phyloP scores from a whole-genome alignment of 2,888 invertebrate species.

The Carabus problematicus region DNA sequence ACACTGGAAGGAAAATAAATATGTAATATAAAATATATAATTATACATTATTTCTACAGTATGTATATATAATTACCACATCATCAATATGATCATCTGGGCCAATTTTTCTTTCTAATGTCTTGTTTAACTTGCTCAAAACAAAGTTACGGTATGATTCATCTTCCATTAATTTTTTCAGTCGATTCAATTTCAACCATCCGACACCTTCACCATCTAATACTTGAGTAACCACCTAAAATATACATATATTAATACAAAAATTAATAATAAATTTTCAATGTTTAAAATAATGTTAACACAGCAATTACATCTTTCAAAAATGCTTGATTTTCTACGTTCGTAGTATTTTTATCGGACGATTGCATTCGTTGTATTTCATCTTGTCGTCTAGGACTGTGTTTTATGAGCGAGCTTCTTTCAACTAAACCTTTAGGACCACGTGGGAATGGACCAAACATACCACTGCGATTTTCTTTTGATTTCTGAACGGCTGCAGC shows the following conservation, averaged over 20 bases:
- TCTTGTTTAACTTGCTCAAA: constrained; percentile 92
- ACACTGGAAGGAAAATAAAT: constrained; percentile 67
- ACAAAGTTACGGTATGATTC: constrained; percentile 97
- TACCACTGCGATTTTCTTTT: constrained; percentile 60
- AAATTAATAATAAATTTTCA: background rate
- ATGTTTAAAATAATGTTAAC: constrained; percentile 6
- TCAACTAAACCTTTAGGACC: constrained; percentile 86
- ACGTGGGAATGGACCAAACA: constrained; percentile 79
- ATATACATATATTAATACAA: constrained; percentile 32
- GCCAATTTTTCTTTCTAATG: constrained; percentile 89
- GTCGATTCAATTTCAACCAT: constrained; percentile 91
- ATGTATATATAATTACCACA: constrained; percentile 87
- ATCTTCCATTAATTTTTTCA: constrained; percentile 97
- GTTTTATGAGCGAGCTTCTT: constrained; percentile 87
- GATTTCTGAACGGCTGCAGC: constrained; percentile 52
- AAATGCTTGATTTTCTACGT: constrained; percentile 92
- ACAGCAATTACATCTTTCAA: constrained; percentile 80
- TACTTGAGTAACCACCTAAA: constrained; percentile 79
- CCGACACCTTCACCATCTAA: constrained; percentile 94
- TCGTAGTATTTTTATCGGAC: constrained; percentile 75
- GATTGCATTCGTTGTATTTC: constrained; percentile 73
- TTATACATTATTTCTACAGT: constrained; percentile 81
- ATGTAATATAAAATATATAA: background rate
- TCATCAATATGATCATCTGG: constrained; percentile 98
- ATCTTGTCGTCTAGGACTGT: constrained; percentile 73